Base-by-base conservation (phyloP, 2,113 vertebrate species). In the Calonectris borealis region DNA sequence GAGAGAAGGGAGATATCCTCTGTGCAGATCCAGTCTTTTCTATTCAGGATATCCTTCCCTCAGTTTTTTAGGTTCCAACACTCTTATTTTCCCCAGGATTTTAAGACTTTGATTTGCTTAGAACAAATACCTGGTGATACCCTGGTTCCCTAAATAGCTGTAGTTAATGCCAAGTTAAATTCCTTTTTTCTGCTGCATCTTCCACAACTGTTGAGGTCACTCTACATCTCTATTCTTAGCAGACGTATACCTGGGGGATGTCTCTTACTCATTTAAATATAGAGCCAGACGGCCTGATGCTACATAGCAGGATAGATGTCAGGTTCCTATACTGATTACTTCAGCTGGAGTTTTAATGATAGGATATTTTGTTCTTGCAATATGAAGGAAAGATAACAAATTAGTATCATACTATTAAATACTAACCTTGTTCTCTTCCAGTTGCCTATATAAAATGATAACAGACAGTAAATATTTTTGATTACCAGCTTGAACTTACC, bases 391-490 rank as follows among this genome's bases (percentile, higher is more conserved):
- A 85, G 29, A 66, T 12, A 91, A 31, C 6, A 91, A 91, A 71
- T 70, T 38, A 52, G 48, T 81, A 54, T 26, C 0, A 6, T 46
- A 61, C 11, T 77, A 38, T 78, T 61, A 72, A 82, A 58, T 94
- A 96, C 96, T 97, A 44, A 97, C 97, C 97, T 96, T 92, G 58
- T 51, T 78, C 36, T 95, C 44, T 86, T 95, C 93, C 76, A 75
- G 72, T 65, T 92, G 3, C 92, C 97, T 97, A 2, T 81, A 93
- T 57, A 76, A 94, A 97, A 96, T 68, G 16, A 86, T n/a, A 93
- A 90, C 34, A 90, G 26, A 76, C 10, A 76, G 38, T 95, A 64
- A 97, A 31, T 86, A 90, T 64, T 93, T 94, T 62, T 24, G 7
- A 19, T 87, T 85, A 3, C 0, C 44, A 81, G 38, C 51, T 81